Conservation (phyloP, 2,113 vertebrate species). For the Malurus alboscapulatus region DNA sequence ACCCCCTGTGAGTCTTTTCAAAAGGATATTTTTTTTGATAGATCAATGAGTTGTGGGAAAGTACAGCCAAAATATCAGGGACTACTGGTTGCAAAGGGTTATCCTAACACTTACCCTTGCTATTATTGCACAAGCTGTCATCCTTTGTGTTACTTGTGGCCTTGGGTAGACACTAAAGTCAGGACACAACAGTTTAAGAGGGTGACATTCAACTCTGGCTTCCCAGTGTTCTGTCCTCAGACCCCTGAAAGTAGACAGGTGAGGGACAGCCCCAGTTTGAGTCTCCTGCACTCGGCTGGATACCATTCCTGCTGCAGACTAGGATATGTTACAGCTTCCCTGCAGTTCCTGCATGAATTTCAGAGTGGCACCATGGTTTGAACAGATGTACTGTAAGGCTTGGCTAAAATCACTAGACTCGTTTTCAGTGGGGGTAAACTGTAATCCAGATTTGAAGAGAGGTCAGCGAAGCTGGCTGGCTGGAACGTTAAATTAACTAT, state of each 20-base stretch:
- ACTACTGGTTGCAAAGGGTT: background rate
- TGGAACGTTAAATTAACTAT: slow-evolving; percentile 3
- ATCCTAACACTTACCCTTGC: background rate
- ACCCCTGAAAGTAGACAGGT: background rate
- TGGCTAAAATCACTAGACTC: slow-evolving; percentile 19
- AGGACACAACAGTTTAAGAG: background rate
- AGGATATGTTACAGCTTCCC: background rate
- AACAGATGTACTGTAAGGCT: background rate
- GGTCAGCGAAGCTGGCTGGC: background rate
- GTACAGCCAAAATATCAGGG: background rate
- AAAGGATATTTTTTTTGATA: background rate
- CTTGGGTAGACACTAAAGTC: background rate
- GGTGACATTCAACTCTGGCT: background rate
- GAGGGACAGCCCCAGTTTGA: background rate
- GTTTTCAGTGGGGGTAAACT: slow-evolving; percentile 11
- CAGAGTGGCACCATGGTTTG: background rate
- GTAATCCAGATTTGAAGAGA: slow-evolving; percentile 39
- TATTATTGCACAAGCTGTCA: background rate
- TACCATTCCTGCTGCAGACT: background rate
- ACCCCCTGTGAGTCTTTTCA: background rate
- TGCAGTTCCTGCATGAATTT: background rate
- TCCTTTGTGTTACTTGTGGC: background rate
- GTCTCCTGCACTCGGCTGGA: rapidly evolving
- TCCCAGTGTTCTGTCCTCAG: background rate
- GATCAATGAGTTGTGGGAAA: background rate